Evolutionary conservation across 2,113 vertebrate species (phyloP).

Genomic region (Labeo catla): DNA sequence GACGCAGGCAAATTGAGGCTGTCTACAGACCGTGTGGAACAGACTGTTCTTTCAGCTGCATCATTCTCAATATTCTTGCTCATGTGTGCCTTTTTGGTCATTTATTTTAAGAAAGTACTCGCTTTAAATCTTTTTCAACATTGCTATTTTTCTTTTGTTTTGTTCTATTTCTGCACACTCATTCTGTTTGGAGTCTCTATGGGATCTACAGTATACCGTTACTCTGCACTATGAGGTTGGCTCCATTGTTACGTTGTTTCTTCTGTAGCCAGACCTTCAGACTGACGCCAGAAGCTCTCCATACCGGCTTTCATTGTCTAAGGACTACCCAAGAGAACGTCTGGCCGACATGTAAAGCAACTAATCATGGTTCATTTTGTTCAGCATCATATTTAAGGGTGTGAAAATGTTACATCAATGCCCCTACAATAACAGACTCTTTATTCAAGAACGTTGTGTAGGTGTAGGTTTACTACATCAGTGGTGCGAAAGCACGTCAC

Average conservation of each 20-base stretch:
- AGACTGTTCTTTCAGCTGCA: conserved; percentile 27
- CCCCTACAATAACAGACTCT: neutral
- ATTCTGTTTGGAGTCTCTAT: neutral
- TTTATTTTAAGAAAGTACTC: neutral
- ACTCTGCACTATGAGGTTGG: neutral
- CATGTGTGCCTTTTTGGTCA: neutral
- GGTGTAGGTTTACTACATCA: neutral
- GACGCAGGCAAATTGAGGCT: conserved; percentile 43
- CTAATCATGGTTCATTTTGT: neutral
- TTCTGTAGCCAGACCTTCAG: neutral
- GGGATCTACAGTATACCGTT: neutral
- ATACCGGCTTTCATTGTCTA: neutral
- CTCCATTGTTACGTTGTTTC: neutral
- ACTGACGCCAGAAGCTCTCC: neutral
- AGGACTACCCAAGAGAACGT: neutral
- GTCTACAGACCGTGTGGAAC: conserved; percentile 26
- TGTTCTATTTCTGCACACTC: neutral
- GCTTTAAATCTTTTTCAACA: neutral
- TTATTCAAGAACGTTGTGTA: neutral
- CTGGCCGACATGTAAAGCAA: neutral
- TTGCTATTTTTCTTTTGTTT: neutral
- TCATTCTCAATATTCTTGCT: conserved; percentile 16
- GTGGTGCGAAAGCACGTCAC: neutral
- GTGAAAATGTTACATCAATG: neutral
- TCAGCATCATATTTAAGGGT: neutral